A percentile compares a stretch with the other conserved stretches of the same genome.
Conservation (phyloP, 2,888 invertebrate genomes). For the Gisinianus flammeolus region DNA sequence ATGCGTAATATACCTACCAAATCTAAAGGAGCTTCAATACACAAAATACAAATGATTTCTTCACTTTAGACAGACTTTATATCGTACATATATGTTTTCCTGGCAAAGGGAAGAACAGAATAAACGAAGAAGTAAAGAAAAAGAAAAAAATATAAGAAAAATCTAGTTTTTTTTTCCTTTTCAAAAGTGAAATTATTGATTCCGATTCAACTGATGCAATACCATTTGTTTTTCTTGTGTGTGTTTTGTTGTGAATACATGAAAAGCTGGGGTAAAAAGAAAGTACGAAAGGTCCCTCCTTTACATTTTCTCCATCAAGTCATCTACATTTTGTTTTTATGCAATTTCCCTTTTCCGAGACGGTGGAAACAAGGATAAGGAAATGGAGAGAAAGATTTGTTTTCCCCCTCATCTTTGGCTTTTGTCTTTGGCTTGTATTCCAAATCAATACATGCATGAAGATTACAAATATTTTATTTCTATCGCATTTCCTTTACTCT, state of each 20-base stretch:
- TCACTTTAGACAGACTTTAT: not conserved
- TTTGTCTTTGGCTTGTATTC: not conserved
- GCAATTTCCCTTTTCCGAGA: not conserved
- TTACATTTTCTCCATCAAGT: conserved; percentile 20
- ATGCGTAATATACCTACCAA: not conserved
- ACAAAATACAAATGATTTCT: conserved; percentile 3
- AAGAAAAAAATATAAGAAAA: too few relatives aligned
- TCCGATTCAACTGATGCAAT: conserved; percentile 23
- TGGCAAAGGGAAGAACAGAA: not conserved
- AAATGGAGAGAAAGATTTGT: conserved; percentile 20
- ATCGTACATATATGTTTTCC: too few relatives aligned
- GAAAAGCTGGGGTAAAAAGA: not conserved
- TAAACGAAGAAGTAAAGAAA: not conserved
- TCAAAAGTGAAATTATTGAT: conserved; percentile 31
- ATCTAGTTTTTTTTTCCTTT: not conserved
- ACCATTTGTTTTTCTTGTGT: too few relatives aligned
- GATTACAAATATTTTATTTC: not conserved
- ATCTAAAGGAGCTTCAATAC: not conserved
- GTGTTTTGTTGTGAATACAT: too few relatives aligned
- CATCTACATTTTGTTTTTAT: conserved; percentile 10
- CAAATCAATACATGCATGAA: not conserved
- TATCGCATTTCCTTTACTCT: too few relatives aligned
- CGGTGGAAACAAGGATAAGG: conserved; percentile 15
- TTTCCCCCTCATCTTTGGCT: not conserved
- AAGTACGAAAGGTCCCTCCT: not conserved